Evolutionary conservation across 2,797 vertebrate species (phyloP).

Genomic region (Hyperoplus lanceolatus): DNA sequence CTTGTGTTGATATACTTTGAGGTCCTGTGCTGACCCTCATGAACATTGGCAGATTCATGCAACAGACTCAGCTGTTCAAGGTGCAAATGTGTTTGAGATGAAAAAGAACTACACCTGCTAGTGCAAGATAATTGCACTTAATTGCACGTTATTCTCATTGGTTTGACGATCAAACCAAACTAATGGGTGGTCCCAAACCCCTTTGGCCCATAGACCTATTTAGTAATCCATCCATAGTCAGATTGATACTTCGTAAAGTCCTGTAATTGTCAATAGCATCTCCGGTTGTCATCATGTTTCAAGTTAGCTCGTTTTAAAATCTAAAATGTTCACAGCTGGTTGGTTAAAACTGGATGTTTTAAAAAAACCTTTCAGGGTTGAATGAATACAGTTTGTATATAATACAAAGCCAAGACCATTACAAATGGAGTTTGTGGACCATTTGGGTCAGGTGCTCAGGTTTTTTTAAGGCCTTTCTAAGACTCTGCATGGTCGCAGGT

Average conservation of each 20-base stretch:
- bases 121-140: no score
- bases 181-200: no score
- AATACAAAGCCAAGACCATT: conserved; percentile 1
- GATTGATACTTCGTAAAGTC: not conserved
- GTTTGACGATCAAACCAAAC: no score
- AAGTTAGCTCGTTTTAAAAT: not conserved
- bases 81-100: no score
- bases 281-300: not conserved
- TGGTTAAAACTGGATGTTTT: not conserved
- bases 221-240: not conserved
- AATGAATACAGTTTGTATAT: not conserved
- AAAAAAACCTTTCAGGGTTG: not conserved
- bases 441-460: not conserved
- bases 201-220: not conserved
- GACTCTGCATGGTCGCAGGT: not conserved
- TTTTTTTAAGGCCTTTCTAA: not conserved
- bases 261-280: not conserved
- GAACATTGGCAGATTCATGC: no score
- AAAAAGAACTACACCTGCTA: no score
- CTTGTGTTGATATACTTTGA: no score
- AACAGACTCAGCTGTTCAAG: no score
- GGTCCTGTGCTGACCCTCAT: no score
- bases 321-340: not conserved
- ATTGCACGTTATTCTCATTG: no score
- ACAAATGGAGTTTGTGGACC: not conserved